Evolutionary conservation across 2,113 vertebrate species (phyloP).

Genomic region (Mesitornis unicolor): DNA sequence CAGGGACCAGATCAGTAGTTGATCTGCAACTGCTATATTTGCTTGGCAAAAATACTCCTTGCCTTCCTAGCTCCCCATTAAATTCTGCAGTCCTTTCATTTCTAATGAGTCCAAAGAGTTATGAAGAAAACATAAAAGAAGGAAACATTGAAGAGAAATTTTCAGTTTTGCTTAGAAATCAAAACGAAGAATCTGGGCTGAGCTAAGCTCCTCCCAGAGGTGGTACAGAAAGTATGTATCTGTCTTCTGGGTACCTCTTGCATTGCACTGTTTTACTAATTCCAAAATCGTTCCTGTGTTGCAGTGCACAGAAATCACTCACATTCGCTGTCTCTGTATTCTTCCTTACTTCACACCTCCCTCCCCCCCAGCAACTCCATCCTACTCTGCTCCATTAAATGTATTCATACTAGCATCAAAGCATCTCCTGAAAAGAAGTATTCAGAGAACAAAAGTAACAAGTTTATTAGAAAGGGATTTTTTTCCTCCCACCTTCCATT

Average conservation of each 20-base stretch:
- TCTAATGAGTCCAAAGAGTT: neutral
- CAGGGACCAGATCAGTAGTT: neutral
- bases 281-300: neutral
- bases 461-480: constrained; percentile 61
- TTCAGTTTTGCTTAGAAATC: neutral
- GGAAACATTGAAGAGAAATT: neutral
- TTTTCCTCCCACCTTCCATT: neutral
- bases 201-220: neutral
- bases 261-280: neutral
- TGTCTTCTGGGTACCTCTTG: neutral
- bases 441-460: constrained; percentile 59
- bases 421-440: constrained; percentile 37
- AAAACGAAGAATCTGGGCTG: neutral
- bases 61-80: neutral
- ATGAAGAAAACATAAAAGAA: neutral
- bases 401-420: constrained; percentile 57
- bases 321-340: constrained; percentile 6
- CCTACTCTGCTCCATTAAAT: neutral
- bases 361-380: neutral
- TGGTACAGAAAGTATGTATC: neutral
- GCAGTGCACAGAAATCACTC: constrained; percentile 24
- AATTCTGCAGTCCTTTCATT: neutral
- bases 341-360: neutral
- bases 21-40: neutral
- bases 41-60: neutral